Evolutionary conservation across 2,888 invertebrate genomes (phyloP).

Genomic region (Erebia ligea): DNA sequence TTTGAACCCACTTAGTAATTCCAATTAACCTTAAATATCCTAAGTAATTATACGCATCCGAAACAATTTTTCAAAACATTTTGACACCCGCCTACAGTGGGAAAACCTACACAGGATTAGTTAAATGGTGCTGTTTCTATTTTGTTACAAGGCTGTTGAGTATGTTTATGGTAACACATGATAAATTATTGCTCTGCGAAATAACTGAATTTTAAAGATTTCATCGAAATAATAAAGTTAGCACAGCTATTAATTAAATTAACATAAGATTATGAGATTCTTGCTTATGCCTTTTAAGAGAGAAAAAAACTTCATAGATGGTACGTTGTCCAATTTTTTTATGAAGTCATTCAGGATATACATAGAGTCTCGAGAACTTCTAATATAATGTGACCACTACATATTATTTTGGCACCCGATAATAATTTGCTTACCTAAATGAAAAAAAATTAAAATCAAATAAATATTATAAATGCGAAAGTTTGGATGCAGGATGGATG

Average conservation of each 20-base stretch:
- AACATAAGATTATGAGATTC: neutral
- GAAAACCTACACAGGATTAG: conserved; percentile 11
- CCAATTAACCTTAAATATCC: conserved; percentile 8
- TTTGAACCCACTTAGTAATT: neutral
- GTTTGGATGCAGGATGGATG: no score
- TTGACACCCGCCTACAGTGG: conserved; percentile 24
- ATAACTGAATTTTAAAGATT: conserved; percentile 2
- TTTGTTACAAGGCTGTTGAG: conserved; percentile 23
- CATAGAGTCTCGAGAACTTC: no score
- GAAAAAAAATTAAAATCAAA: no score
- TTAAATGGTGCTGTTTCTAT: conserved; percentile 19
- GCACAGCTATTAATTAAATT: neutral
- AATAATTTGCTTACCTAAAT: no score
- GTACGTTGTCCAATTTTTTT: neutral
- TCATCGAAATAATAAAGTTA: conserved; percentile 5
- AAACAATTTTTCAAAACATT: conserved; percentile 19
- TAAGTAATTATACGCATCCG: neutral
- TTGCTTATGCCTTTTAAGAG: neutral
- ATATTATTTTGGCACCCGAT: no score
- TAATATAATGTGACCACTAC: no score
- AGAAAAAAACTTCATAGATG: neutral
- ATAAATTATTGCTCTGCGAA: conserved; percentile 15
- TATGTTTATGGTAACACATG: conserved; percentile 10
- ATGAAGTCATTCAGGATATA: no score
- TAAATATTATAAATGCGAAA: no score